Evolutionary conservation across 1,140 invertebrate species (phyloP).

Genomic region (Drosophila ambigua): DNA sequence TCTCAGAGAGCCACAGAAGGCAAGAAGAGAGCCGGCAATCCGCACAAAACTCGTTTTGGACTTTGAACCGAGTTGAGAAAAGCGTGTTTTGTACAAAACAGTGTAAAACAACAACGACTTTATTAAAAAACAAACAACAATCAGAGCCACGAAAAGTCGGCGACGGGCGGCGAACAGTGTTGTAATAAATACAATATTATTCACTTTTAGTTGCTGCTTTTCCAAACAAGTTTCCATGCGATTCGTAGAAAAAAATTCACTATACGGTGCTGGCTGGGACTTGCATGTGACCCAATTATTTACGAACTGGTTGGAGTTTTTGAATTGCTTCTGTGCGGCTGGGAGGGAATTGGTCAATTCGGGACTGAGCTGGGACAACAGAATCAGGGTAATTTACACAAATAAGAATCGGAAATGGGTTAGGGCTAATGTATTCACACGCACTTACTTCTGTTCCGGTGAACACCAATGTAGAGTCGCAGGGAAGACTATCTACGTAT

Average conservation of each 20-base stretch:
- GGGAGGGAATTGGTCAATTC: constrained; percentile 1
- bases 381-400: background rate
- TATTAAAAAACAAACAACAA: constrained; percentile 50
- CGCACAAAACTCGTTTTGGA: constrained; percentile 55
- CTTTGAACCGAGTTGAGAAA: constrained; percentile 69
- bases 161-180: constrained; percentile 29
- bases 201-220: constrained; percentile 36
- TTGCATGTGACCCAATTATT: constrained; percentile 66
- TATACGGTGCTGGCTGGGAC: background rate
- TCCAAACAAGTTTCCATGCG: constrained; percentile 55
- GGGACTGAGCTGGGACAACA: constrained; percentile 26
- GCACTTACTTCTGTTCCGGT: constrained; percentile 16
- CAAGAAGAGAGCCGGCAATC: constrained; percentile 33
- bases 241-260: constrained; percentile 1
- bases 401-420: background rate
- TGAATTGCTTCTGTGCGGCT: background rate
- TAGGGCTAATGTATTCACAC: no score
- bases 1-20: constrained; percentile 10
- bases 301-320: constrained; percentile 58
- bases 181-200: constrained; percentile 63
- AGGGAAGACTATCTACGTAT: no score
- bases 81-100: constrained; percentile 60
- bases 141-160: constrained; percentile 26
- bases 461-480: constrained; percentile 5
- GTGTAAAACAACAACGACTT: constrained; percentile 45